Conservation (phyloP, 2,797 vertebrate species). For the Nannoperca australis region DNA sequence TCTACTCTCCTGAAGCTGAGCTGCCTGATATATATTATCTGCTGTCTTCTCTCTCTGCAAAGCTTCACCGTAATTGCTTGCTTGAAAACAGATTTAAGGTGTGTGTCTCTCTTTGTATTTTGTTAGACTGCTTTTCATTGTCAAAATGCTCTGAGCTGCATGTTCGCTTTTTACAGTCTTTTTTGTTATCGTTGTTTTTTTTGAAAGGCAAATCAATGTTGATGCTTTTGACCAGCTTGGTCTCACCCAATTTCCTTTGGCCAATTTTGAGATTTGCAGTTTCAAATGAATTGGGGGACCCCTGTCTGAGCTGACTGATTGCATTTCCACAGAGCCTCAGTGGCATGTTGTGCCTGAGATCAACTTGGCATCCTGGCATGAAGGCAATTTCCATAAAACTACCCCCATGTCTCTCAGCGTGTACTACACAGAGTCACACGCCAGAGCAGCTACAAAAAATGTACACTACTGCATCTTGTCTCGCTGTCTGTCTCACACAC, state of each 20-base stretch:
- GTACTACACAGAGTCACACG: conserved; percentile 41
- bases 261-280: conserved; percentile 72
- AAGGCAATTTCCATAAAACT: conserved; percentile 78
- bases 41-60: background rate
- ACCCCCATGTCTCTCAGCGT: conserved; percentile 54
- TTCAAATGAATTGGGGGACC: conserved; percentile 73
- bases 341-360: conserved; percentile 70
- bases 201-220: conserved; percentile 55
- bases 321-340: conserved; percentile 76
- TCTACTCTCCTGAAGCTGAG: conserved; percentile 15
- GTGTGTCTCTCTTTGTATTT: conserved; percentile 19
- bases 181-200: background rate
- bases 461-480: conserved; percentile 22
- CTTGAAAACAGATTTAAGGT: conserved; percentile 16
- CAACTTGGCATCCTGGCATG: conserved; percentile 72
- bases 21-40: background rate
- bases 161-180: background rate
- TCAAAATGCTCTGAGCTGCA: conserved; percentile 20
- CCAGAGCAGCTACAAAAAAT: conserved; percentile 41
- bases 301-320: conserved; percentile 73
- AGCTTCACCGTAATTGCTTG: conserved; percentile 31
- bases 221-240: conserved; percentile 62
- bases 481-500: background rate
- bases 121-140: conserved; percentile 11
- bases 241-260: conserved; percentile 68